Evolutionary conservation across 1,140 invertebrate genomes (phyloP).

Genomic region (Matsumurasca onukii): DNA sequence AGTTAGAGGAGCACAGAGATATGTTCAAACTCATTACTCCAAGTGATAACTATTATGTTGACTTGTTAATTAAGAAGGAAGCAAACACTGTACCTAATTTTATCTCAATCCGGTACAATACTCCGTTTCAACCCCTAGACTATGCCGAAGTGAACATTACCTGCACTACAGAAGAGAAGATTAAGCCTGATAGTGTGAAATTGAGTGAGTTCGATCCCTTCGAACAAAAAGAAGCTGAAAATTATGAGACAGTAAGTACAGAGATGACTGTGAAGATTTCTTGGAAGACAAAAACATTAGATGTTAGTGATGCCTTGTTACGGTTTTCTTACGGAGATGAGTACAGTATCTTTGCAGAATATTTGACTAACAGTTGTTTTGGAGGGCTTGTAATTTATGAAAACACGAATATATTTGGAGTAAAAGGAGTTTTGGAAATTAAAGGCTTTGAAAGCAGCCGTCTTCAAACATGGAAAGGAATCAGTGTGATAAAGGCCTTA

Average conservation of each 20-base stretch:
- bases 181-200: too few species aligned
- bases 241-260: background rate
- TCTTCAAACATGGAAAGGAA: too few species aligned
- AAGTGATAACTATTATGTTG: background rate
- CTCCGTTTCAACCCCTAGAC: slow-evolving; percentile 8
- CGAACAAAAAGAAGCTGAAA: background rate
- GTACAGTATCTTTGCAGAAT: too few species aligned
- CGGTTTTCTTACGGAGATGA: background rate
- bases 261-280: background rate
- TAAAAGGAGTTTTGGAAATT: too few species aligned
- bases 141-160: background rate
- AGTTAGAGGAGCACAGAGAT: background rate
- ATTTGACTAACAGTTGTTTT: too few species aligned
- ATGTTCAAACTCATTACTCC: background rate
- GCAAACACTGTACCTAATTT: background rate
- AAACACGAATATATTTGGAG: too few species aligned
- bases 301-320: background rate
- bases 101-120: background rate
- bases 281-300: background rate
- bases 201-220: background rate
- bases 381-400: too few species aligned
- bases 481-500: too few species aligned
- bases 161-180: too few species aligned
- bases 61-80: background rate
- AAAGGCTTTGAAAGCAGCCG: too few species aligned